Evolutionary conservation across 2,888 invertebrate genomes (phyloP).

Genomic region (Phyllotreta striolata): DNA sequence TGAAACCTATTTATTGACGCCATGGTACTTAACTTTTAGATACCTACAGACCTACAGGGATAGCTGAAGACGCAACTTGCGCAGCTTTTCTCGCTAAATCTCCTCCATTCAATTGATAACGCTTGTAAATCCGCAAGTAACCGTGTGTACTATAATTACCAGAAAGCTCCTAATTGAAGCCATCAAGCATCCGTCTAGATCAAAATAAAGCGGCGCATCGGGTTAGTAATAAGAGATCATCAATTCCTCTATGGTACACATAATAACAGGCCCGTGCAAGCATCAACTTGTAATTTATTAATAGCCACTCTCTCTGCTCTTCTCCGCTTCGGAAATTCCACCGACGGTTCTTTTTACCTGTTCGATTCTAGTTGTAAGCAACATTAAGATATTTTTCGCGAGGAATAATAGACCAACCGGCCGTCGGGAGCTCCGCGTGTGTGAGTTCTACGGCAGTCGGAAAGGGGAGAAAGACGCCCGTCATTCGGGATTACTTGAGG

Average conservation of each 20-base stretch:
- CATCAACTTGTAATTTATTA: conserved; percentile 31
- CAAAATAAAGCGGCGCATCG: conserved; percentile 25
- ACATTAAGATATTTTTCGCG: too few relatives aligned
- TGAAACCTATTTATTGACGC: too few relatives aligned
- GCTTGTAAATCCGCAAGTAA: too few relatives aligned
- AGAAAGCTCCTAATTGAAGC: conserved; percentile 5
- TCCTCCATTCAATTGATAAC: too few relatives aligned
- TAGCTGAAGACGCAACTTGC: too few relatives aligned
- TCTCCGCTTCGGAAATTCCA: not conserved
- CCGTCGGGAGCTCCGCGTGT: not conserved
- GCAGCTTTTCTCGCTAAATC: too few relatives aligned
- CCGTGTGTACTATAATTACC: too few relatives aligned
- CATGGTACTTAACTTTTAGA: too few relatives aligned
- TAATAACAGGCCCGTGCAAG: conserved; percentile 31
- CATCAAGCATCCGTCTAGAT: conserved; percentile 1
- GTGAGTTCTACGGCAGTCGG: conserved; percentile 28
- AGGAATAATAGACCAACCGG: too few relatives aligned
- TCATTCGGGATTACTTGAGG: conserved; percentile 40
- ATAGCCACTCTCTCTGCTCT: conserved; percentile 28
- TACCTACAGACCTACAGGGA: too few relatives aligned
- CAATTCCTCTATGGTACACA: conserved; percentile 31
- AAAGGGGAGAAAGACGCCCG: conserved; percentile 29
- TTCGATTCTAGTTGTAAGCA: too few relatives aligned
- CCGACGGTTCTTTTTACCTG: too few relatives aligned
- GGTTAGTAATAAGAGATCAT: conserved; percentile 29